Percentiles rank a stretch among this genome's conserved stretches.
phyloP scores from a whole-genome alignment of 2,797 vertebrate genomes.

The Hemibagrus guttatus region DNA sequence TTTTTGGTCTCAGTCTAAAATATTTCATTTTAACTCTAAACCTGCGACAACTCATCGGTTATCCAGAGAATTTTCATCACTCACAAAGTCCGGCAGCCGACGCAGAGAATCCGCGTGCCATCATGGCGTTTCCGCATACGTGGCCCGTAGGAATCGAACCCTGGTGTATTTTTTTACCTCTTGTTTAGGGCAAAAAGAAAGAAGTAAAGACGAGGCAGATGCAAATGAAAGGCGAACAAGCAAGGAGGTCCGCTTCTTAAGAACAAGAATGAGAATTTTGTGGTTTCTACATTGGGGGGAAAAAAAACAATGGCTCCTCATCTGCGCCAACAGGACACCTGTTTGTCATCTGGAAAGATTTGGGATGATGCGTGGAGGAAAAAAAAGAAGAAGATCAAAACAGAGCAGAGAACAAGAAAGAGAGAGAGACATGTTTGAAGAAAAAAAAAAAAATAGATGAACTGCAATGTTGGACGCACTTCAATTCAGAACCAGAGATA shows the following conservation, averaged over 20 bases:
- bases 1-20: background rate
- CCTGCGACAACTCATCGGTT: background rate
- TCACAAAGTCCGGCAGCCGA: background rate
- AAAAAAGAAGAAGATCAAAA: conserved; percentile 47
- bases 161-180: conserved; percentile 40
- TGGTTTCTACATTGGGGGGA: background rate
- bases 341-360: conserved; percentile 67
- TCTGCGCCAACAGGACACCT: background rate
- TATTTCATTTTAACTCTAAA: background rate
- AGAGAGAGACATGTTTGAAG: conserved; percentile 26
- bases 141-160: background rate
- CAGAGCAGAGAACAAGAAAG: conserved; percentile 26
- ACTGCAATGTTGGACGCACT: conserved; percentile 53
- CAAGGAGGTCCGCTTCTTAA: background rate
- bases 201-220: background rate
- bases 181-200: background rate
- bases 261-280: background rate
- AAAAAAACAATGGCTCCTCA: background rate
- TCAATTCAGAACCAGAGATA: conserved; percentile 72
- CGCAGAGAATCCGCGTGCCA: background rate
- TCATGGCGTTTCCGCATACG: background rate
- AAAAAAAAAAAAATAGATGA: background rate
- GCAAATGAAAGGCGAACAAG: background rate
- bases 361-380: conserved; percentile 45
- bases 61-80: background rate